A percentile compares a stretch with the other conserved stretches of the same genome.
phyloP scores from a whole-genome alignment of 2,113 vertebrate species.

The Lamprotornis superbus region DNA sequence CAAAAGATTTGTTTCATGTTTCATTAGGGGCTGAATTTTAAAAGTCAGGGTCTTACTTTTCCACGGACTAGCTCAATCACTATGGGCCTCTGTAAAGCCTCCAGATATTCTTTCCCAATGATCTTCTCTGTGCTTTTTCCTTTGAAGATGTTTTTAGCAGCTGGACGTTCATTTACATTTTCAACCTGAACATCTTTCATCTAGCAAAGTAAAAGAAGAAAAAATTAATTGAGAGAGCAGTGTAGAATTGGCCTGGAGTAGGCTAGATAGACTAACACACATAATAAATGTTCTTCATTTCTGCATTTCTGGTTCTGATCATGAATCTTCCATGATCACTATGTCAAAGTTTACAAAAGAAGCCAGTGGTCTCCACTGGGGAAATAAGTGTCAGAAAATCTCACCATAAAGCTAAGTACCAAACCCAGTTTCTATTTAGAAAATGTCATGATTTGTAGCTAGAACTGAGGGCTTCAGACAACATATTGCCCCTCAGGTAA shows the following conservation, averaged over 20 bases:
- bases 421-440: background rate
- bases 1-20: background rate
- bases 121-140: constrained; percentile 78
- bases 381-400: background rate
- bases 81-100: constrained; percentile 84
- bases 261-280: background rate
- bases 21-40: background rate
- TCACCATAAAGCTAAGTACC: background rate
- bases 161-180: constrained; percentile 73
- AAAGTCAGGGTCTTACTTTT: constrained; percentile 80
- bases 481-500: background rate
- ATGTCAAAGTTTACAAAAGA: background rate
- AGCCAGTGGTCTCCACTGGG: background rate
- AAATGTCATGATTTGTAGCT: background rate
- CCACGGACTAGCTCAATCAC: constrained; percentile 85
- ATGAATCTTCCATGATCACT: background rate
- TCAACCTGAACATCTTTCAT: constrained; percentile 85
- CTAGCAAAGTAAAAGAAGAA: constrained; percentile 69
- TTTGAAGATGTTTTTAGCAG: constrained; percentile 82
- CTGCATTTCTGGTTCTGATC: background rate
- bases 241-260: background rate
- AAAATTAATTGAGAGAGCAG: background rate
- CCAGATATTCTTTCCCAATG: constrained; percentile 77
- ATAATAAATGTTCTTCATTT: background rate
- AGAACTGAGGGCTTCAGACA: background rate